Conservation (phyloP, 2,888 invertebrate genomes). For the Netelia fuscicornis region DNA sequence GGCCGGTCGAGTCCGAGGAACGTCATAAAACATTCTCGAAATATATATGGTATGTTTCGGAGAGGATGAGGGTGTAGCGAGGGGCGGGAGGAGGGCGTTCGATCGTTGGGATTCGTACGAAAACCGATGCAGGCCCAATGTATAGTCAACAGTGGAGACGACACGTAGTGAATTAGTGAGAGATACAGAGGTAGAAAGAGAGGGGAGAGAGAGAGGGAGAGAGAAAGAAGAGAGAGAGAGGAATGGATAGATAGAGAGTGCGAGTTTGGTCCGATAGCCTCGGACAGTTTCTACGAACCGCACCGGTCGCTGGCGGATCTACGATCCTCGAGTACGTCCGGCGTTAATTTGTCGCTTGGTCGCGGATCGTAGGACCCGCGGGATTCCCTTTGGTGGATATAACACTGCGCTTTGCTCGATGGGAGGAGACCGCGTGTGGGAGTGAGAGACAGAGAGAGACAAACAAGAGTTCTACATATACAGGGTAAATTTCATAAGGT, state of each 20-base stretch:
- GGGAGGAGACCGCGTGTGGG: conserved; percentile 11
- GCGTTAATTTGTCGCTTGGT: conserved; percentile 81
- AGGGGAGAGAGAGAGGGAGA: neutral
- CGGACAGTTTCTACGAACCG: conserved; percentile 60
- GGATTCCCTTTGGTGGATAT: conserved; percentile 71
- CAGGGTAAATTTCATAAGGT: no score
- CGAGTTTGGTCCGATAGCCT: conserved; percentile 40
- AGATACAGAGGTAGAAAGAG: neutral
- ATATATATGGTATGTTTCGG: conserved; percentile 47
- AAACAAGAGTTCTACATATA: conserved; percentile 53
- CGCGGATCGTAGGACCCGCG: conserved; percentile 76
- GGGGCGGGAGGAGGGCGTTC: neutral
- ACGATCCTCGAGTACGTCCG: conserved; percentile 66
- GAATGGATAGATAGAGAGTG: conserved; percentile 1
- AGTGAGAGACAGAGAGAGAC: conserved; percentile 16
- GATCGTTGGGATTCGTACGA: conserved; percentile 23
- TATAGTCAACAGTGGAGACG: conserved; percentile 1
- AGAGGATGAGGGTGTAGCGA: neutral
- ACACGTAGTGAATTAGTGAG: conserved; percentile 8
- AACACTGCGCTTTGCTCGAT: conserved; percentile 36
- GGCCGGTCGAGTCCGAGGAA: conserved; percentile 28
- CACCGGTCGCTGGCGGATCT: conserved; percentile 60
- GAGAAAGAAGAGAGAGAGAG: neutral
- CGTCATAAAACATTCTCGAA: conserved; percentile 61
- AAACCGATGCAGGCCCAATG: conserved; percentile 28